phyloP scores from a whole-genome alignment of 2,888 invertebrate genomes.

The Rhogogaster chlorosoma region DNA sequence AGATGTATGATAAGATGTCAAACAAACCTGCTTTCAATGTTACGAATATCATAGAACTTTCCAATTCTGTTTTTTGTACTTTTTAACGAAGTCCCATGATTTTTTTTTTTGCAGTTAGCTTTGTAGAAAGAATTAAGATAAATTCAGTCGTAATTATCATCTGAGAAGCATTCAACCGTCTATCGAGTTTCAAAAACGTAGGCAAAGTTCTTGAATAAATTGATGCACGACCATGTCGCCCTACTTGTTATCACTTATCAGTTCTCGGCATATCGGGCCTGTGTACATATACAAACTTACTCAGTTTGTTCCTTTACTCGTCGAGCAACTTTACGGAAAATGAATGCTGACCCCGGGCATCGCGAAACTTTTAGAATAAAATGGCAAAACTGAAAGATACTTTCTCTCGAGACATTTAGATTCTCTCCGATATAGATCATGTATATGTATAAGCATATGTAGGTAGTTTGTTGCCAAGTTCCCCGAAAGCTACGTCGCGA shows the following conservation, averaged over 20 bases:
- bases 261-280: neutral
- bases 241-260: conserved; percentile 1
- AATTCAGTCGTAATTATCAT: neutral
- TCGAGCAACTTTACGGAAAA: neutral
- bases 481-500: neutral
- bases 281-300: neutral
- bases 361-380: neutral
- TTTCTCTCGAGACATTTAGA: neutral
- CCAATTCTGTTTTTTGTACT: no score
- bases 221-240: neutral
- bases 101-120: no score
- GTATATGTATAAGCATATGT: neutral
- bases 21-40: no score
- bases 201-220: neutral
- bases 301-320: neutral
- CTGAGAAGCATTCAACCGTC: neutral
- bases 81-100: no score
- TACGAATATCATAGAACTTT: neutral
- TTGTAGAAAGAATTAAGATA: neutral
- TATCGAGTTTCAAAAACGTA: neutral
- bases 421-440: neutral
- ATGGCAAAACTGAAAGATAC: conserved; percentile 8
- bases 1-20: no score
- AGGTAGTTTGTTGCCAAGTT: neutral
- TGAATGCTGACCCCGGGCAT: conserved; percentile 14